Conservation (phyloP, 2,888 invertebrate species). For the Drosophila fulvimacula region DNA sequence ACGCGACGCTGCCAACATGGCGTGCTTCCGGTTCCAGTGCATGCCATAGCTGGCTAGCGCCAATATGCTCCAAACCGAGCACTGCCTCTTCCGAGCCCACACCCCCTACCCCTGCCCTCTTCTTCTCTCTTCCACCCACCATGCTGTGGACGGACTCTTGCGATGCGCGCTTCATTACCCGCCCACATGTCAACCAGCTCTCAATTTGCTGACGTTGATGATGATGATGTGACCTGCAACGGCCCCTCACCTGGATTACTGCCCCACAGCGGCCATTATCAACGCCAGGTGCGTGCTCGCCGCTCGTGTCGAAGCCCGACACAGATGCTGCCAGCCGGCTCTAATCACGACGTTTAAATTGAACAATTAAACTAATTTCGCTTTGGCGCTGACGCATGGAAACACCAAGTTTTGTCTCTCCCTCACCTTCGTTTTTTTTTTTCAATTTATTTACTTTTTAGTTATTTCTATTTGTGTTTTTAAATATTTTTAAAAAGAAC, state of each 20-base stretch:
- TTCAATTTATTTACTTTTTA: not conserved
- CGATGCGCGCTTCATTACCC: constrained; percentile 50
- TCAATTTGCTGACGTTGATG: constrained; percentile 23
- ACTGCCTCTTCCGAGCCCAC: not conserved
- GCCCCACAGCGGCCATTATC: constrained; percentile 55
- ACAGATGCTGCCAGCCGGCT: constrained; percentile 27
- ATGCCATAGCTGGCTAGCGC: constrained; percentile 17
- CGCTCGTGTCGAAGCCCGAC: constrained; percentile 53
- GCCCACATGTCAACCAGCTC: constrained; percentile 35
- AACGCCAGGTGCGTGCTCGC: constrained; percentile 73
- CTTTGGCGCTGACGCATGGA: constrained; percentile 44
- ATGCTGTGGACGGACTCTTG: constrained; percentile 25
- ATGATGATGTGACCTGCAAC: constrained; percentile 19
- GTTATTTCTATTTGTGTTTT: not conserved
- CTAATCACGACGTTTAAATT: constrained; percentile 74
- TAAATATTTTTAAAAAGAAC: not conserved
- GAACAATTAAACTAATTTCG: constrained; percentile 73
- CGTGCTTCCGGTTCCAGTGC: constrained; percentile 61
- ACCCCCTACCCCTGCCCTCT: not conserved
- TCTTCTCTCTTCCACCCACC: not conserved
- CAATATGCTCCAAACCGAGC: constrained; percentile 1
- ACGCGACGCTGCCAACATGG: constrained; percentile 60
- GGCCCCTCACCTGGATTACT: not conserved
- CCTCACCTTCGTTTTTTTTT: not conserved
- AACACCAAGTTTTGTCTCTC: constrained; percentile 4